Base-by-base conservation (phyloP, 2,797 vertebrate species). In the Lacerta viridis region DNA sequence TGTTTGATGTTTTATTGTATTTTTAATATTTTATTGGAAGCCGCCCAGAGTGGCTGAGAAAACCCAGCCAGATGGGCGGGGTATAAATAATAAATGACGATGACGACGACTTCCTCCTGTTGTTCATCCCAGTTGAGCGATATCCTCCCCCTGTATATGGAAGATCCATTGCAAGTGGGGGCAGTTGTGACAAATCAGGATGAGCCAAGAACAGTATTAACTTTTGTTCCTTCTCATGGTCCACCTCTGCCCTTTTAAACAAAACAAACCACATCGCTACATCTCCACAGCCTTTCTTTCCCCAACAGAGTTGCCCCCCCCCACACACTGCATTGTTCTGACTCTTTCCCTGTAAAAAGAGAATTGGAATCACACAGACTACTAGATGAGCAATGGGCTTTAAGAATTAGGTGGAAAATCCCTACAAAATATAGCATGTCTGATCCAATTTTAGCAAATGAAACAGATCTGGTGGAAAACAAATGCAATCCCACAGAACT, bases 401-500 rank as follows among this genome's bases (percentile, higher is more conserved):
- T 75, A 86, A 93, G 92, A 93, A 93, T 71, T 86, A 95, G 88
- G 92, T 93, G 94, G 93, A 95, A 95, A 94, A 91, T 84, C 88
- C 83, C 88, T 94, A 92, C 92, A 91, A 94, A 95, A 96, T 88
- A 68, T 79, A 91, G 94, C 94, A 93, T 94, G 92, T 89, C 95
- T 83, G 94, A 96, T 95, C 94, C 92, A 80, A 92, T 96, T 95
- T 94, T 90, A 74, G 91, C 86, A 91, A 93, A 96, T 93, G 92
- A 91, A 96, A 95, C 0, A 33, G 91, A 94, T 93, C 92, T 93
- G 92, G 91, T 88, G 84, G 92, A 92, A 95, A 94, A 95, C 80
- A 92, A 94, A 95, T 23, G 90, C 61, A 80, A 11, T 66, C 55
- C 64, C 81, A 64, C 5, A n/a, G 86, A 92, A 93, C 90, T 93